phyloP scores from a whole-genome alignment of 2,888 invertebrate species.

The Orchesella flavescens region DNA sequence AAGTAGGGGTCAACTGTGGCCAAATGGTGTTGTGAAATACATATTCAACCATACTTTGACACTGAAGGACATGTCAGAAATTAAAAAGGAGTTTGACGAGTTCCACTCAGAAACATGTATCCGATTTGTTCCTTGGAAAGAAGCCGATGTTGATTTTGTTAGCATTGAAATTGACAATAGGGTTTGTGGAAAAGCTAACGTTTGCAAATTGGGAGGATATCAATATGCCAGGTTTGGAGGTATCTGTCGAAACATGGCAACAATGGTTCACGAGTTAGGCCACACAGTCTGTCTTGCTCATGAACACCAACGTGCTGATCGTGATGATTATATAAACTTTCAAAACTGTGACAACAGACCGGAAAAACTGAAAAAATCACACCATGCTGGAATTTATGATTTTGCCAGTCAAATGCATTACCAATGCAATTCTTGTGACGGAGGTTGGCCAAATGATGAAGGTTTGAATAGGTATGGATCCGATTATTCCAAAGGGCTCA shows the following conservation, averaged over 20 bases:
- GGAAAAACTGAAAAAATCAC: too few species aligned
- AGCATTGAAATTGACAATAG: conserved; percentile 2
- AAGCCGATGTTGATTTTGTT: neutral
- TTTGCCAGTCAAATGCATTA: conserved; percentile 35
- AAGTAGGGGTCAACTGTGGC: neutral
- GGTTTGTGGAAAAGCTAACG: conserved; percentile 1
- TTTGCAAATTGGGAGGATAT: neutral
- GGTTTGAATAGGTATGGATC: neutral
- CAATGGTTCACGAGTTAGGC: conserved; percentile 43
- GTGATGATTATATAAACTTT: conserved; percentile 13
- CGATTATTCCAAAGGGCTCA: neutral
- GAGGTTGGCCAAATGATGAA: neutral
- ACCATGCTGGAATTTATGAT: conserved; percentile 2
- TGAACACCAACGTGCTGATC: conserved; percentile 24
- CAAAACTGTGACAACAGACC: too few species aligned
- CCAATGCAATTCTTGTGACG: conserved; percentile 2
- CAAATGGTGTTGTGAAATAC: neutral
- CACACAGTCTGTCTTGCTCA: conserved; percentile 37
- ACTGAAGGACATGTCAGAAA: neutral
- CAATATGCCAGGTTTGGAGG: conserved; percentile 38
- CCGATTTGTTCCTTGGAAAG: conserved; percentile 9
- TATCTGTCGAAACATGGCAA: neutral
- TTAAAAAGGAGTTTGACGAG: neutral
- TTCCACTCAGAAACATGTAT: conserved; percentile 28
- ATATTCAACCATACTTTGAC: neutral